Evolutionary conservation across 2,113 vertebrate species (phyloP), one percentile per base, ranked within the genome.

Genomic region (Ammospiza nelsoni): DNA sequence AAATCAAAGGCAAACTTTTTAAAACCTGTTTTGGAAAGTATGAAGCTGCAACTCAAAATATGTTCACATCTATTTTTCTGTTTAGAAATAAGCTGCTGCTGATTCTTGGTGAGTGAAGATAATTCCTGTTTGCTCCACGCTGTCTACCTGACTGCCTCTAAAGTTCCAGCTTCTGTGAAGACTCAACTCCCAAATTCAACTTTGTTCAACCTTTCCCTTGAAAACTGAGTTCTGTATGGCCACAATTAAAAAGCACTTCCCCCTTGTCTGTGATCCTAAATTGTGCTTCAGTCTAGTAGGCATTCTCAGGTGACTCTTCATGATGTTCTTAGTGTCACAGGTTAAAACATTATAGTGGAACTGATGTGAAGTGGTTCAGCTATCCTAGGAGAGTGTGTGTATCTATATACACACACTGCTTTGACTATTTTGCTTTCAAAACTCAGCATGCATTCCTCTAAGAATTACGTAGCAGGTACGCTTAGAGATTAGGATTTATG

Each of bases 91-190:
- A 92, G 28, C 27, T 84, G 63, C 55, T 54, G 46, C 54, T 58
- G 62, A 57, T 69, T 92, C 87, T 84, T 89, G n/a, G n/a, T 25
- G 62, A 28, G 9, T 62, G 72, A 96, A 93, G 93, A 97, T 31
- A 51, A 88, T 29, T 94, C 92, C 87, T 62, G 43, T 93, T 93
- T 87, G 91, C 85, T 82, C 95, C 54, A 27, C 0, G 31, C 93
- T 91, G 93, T 15, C 57, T 94, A 80, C 94, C 96, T 84, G 82
- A 85, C 76, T 91, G 87, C 87, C 90, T 57, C 49, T 89, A 62
- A 96, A 95, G 69, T 93, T 96, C 87, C 96, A 95, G 96, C 93
- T 97, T 97, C 96, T 97, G 84, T 96, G 95, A 96, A 95, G 95
- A 97, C 92, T 68, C 82, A 84, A 81, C 62, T 84, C 89, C 46